Base-by-base conservation (phyloP, 1,140 invertebrate genomes). In the Kradibia gibbosae region DNA sequence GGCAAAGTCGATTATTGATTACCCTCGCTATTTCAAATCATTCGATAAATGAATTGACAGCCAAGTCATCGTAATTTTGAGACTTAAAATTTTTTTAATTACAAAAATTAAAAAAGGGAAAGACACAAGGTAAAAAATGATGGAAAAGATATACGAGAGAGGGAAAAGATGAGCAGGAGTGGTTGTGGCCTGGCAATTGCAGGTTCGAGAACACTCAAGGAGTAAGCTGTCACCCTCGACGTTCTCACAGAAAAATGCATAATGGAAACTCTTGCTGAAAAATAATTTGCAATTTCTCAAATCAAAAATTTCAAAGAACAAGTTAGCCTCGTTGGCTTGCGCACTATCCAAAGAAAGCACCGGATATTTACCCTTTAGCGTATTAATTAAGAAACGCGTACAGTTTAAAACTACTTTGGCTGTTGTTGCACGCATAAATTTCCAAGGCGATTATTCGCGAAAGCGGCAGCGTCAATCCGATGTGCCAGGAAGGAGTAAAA, bases 41-140 rank as follows among this genome's bases (percentile, higher is more conserved):
- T 45, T 45, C 13, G 42, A 45, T 45, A 13, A 8, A 45, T 45
- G 42, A 8, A 45, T n/a, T 45, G 42, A 45, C 42, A 45, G 42
- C 5, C 13, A 45, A 45, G 5, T 1, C 11, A n/a, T 8, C 13
- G 45, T n/a, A 13, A 5, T 62, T 28, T 62, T 17, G 15, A 5
- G 34, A 36, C 39, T 17, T 13, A 20, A 72, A 15, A 42, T 70
- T 39, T 42, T 13, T 11, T 34, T 62, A 67, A 67, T 67, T 67
- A 25, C 11, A 20, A 15, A 25, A 73, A 7, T 2, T 50, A 28
- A 73, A 48, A 53, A 25, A 55, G 48, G 3, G 4, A 55, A 42
- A 73, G 48, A 22, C 45, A 72, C 45, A n/a, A 36, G 15, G 65
- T 36, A 34, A n/a, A 55, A 55, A 55, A 55, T 36, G 72, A 57